These are phyloP conservation scores for Tachypleus tridentatus DNA, from an alignment of 1,140 invertebrate species.

Conservation along the genomic window DNA sequence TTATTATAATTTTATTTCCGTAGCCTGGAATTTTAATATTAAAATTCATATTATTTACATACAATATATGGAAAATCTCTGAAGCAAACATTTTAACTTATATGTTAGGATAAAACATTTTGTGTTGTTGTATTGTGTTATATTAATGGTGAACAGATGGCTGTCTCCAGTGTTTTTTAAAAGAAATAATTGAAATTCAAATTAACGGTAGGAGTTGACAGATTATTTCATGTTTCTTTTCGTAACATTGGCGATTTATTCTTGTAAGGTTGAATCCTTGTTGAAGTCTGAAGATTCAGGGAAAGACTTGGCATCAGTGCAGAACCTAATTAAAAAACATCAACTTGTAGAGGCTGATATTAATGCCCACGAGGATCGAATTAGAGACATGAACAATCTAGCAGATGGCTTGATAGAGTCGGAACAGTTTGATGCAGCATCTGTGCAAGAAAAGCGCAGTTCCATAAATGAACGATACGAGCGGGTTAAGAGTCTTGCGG, in stretches of 20 bases:
- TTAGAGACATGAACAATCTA: conserved; percentile 86
- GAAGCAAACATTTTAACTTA: no score
- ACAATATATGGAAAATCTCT: no score
- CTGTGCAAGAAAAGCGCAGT: conserved; percentile 79
- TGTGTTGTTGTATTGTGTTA: neutral
- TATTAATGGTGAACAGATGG: neutral
- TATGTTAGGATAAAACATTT: neutral
- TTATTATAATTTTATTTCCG: no score
- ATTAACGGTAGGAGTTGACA: no score
- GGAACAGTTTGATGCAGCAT: conserved; percentile 83
- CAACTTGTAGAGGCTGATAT: conserved; percentile 95
- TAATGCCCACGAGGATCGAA: conserved; percentile 83
- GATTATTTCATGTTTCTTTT: neutral
- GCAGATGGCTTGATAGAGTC: conserved; percentile 84
- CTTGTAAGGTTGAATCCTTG: conserved; percentile 58
- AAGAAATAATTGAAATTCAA: no score
- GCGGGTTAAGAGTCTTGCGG: conserved; percentile 79
- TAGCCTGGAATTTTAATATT: no score
- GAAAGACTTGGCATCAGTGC: conserved; percentile 92
- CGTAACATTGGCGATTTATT: neutral
- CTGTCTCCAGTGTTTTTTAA: neutral
- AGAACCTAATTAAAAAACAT: conserved; percentile 98
- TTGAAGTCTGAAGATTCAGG: conserved; percentile 92
- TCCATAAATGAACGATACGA: conserved; percentile 89
- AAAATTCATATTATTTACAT: no score